phyloP scores from a whole-genome alignment of 2,888 invertebrate species.

The Acanthoscelides obtectus region DNA sequence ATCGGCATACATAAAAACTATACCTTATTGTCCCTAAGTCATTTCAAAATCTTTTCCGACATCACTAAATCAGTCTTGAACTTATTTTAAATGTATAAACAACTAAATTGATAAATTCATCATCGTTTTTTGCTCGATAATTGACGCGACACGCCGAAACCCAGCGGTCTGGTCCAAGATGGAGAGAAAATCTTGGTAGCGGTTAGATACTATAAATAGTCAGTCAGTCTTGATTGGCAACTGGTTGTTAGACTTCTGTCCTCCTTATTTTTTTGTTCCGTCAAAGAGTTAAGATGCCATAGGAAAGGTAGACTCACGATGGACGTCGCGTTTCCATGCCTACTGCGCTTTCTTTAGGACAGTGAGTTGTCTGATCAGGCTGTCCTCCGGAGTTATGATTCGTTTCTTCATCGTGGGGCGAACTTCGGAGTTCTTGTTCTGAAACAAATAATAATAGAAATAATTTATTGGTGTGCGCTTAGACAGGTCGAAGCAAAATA shows the following conservation, averaged over 20 bases:
- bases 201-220: neutral
- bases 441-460: slow-evolving; percentile 21
- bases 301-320: neutral
- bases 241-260: neutral
- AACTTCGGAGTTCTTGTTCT: slow-evolving; percentile 37
- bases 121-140: neutral
- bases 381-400: slow-evolving; percentile 60
- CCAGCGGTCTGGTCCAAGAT: neutral
- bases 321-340: slow-evolving; percentile 2
- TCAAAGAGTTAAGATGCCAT: neutral
- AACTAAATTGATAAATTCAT: neutral
- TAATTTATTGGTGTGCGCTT: neutral
- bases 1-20: slow-evolving; percentile 7
- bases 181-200: neutral
- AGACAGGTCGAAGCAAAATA: too few relatives aligned
- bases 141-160: neutral
- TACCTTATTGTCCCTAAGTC: slow-evolving; percentile 32
- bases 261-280: neutral
- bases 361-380: slow-evolving; percentile 59
- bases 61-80: slow-evolving; percentile 18
- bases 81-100: neutral
- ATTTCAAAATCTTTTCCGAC: slow-evolving; percentile 28
- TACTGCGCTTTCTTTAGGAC: slow-evolving; percentile 61
- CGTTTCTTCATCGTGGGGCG: slow-evolving; percentile 57
- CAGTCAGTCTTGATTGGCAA: neutral